Conservation (phyloP, 2,113 vertebrate genomes). For the Seriola quinqueradiata region DNA sequence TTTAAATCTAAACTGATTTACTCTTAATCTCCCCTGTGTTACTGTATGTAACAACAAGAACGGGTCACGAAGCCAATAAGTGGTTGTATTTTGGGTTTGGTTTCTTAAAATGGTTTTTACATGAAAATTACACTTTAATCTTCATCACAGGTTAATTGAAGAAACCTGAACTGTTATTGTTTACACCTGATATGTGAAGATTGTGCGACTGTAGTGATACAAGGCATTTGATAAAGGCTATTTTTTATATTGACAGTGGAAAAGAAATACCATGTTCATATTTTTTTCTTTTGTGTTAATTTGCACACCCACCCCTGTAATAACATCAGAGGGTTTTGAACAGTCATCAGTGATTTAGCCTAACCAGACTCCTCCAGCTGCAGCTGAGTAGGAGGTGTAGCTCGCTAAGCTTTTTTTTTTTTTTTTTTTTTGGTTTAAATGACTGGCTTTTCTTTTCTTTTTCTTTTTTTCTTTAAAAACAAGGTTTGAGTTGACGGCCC, state of each 20-base stretch:
- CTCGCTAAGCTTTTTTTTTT: conserved; percentile 10
- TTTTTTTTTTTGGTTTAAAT: conserved; percentile 25
- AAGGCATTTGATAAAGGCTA: conserved; percentile 54
- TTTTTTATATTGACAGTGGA: conserved; percentile 54
- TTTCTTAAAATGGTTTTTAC: conserved; percentile 22
- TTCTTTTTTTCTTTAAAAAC: background rate
- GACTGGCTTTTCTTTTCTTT: background rate
- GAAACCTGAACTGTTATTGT: conserved; percentile 41
- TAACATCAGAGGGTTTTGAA: conserved; percentile 44
- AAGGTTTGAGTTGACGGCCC: conserved; percentile 16
- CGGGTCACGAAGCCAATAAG: background rate
- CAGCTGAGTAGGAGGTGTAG: conserved; percentile 63
- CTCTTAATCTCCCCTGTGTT: background rate
- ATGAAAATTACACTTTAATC: conserved; percentile 28
- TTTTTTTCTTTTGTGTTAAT: conserved; percentile 52
- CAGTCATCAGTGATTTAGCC: conserved; percentile 46
- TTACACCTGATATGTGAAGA: conserved; percentile 64
- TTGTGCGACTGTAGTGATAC: conserved; percentile 30
- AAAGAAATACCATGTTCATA: conserved; percentile 24
- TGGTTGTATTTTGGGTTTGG: conserved; percentile 1
- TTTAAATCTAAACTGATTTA: background rate
- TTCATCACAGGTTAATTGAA: conserved; percentile 33
- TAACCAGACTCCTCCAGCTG: conserved; percentile 57
- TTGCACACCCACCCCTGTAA: conserved; percentile 63
- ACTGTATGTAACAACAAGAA: conserved; percentile 9